Conservation (phyloP, 1,140 invertebrate genomes). For the Myzus persicae region DNA sequence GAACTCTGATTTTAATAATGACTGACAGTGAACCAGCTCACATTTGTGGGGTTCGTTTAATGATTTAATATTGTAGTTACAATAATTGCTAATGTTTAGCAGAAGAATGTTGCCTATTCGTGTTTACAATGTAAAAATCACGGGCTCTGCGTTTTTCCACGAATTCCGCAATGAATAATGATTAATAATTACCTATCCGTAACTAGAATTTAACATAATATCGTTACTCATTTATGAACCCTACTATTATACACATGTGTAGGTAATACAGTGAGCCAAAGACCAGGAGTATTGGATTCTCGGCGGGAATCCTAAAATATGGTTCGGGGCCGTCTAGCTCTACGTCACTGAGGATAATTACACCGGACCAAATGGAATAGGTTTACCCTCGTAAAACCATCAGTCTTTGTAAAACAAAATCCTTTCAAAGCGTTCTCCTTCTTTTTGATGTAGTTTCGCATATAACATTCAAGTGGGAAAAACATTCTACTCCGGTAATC, state of each 20-base stretch:
- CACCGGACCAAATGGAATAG: constrained; percentile 26
- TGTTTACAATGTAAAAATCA: not conserved
- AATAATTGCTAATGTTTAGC: not conserved
- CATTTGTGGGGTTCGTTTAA: not conserved
- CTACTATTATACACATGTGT: not conserved
- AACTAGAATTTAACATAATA: not conserved
- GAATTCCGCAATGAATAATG: not conserved
- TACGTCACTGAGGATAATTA: constrained; percentile 24
- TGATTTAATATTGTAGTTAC: not conserved
- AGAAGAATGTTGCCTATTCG: not conserved
- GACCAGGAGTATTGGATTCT: not conserved
- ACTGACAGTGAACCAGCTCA: not conserved
- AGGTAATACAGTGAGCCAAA: not conserved
- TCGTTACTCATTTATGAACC: not conserved
- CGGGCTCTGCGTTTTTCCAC: not conserved
- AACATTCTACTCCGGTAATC: not conserved
- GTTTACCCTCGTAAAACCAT: constrained; percentile 1
- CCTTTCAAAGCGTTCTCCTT: constrained; percentile 19
- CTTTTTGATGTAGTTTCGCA: not conserved
- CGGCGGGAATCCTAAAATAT: not conserved
- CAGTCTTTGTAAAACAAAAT: constrained; percentile 39
- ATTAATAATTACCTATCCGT: not conserved
- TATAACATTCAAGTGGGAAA: constrained; percentile 28
- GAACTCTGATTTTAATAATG: not conserved
- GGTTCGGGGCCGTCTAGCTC: not conserved